phyloP scores from a whole-genome alignment of 2,113 vertebrate species.

The Oostethus manadensis region DNA sequence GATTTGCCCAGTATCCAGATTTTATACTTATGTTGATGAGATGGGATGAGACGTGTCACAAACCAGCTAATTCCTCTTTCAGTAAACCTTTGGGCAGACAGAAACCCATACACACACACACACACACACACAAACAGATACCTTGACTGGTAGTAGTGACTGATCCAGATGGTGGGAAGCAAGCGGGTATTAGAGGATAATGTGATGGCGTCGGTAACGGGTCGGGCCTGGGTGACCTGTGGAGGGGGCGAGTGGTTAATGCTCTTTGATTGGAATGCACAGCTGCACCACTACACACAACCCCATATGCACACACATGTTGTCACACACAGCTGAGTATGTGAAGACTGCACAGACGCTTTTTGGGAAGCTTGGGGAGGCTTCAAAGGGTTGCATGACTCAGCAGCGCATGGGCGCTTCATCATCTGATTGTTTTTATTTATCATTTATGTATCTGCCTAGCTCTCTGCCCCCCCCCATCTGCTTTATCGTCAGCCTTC shows the following conservation, averaged over 20 bases:
- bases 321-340: slow-evolving; percentile 63
- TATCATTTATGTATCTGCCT: slow-evolving; percentile 14
- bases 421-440: slow-evolving; percentile 10
- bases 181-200: slow-evolving; percentile 48
- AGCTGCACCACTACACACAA: slow-evolving; percentile 39
- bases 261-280: slow-evolving; percentile 66
- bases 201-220: slow-evolving; percentile 10
- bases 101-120: slow-evolving; percentile 1
- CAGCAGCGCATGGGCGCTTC: slow-evolving; percentile 34
- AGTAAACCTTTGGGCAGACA: slow-evolving; percentile 9
- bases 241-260: slow-evolving; percentile 52
- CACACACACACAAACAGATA: no score
- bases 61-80: slow-evolving; percentile 22
- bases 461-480: background rate
- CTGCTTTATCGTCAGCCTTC: slow-evolving; percentile 4
- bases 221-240: slow-evolving; percentile 3
- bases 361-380: slow-evolving; percentile 32
- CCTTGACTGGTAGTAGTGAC: slow-evolving; percentile 22
- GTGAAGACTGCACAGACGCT: slow-evolving; percentile 38
- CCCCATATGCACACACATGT: slow-evolving; percentile 21
- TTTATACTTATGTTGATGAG: background rate
- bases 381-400: slow-evolving; percentile 43
- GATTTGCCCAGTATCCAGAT: background rate
- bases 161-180: slow-evolving; percentile 49
- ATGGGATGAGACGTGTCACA: background rate